These are phyloP conservation scores for Aleiodes leptofemur DNA, from an alignment of 2,888 invertebrate genomes.

Conservation along the genomic window DNA sequence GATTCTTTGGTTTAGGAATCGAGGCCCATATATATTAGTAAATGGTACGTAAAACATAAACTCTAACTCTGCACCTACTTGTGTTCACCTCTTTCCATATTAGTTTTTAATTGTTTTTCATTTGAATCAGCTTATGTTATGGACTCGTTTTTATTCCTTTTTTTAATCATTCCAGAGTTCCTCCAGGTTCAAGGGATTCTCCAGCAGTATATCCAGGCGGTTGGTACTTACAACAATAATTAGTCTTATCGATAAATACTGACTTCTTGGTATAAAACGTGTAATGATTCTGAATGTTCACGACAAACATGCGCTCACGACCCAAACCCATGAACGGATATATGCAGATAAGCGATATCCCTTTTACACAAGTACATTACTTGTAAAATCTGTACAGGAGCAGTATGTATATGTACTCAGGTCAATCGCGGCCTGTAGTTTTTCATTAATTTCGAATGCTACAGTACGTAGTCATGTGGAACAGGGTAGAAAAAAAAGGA, in stretches of 20 bases:
- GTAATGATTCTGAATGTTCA: conserved; percentile 54
- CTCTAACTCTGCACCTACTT: conserved; percentile 40
- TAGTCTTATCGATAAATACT: conserved; percentile 64
- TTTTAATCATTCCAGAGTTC: background rate
- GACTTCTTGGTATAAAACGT: conserved; percentile 53
- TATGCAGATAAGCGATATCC: conserved; percentile 52
- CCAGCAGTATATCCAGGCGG: background rate
- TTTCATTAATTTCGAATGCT: conserved; percentile 1
- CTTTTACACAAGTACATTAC: conserved; percentile 39
- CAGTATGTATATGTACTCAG: conserved; percentile 17
- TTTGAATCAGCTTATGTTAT: no score
- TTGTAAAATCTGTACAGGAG: conserved; percentile 37
- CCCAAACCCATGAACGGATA: conserved; percentile 45
- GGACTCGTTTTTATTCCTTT: no score
- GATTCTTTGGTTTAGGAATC: conserved; percentile 36
- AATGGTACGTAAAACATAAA: conserved; percentile 46
- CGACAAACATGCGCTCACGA: conserved; percentile 54
- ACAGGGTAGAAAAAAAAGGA: background rate
- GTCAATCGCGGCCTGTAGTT: background rate
- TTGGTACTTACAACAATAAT: conserved; percentile 64
- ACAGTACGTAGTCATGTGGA: background rate
- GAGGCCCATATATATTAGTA: conserved; percentile 59
- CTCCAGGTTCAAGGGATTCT: conserved; percentile 29
- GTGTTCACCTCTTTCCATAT: conserved; percentile 3
- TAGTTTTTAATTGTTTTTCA: conserved; percentile 23